Conservation (phyloP, 2,113 vertebrate species). For the Chloroceryle aenea region DNA sequence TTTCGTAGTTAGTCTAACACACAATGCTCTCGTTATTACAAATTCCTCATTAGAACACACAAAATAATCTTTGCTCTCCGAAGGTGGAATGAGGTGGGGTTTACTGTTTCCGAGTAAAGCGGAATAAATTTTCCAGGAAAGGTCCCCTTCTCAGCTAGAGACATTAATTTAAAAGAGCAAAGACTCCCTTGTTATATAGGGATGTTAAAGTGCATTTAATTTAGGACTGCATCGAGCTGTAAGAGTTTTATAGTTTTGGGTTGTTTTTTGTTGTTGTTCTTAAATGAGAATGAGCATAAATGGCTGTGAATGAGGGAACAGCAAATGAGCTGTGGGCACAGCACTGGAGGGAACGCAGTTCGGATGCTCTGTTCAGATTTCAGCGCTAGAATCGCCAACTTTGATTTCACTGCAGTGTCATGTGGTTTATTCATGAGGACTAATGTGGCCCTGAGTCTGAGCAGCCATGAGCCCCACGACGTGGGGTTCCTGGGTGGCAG, state of each 20-base stretch:
- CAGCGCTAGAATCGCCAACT: neutral
- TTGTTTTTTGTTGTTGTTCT: neutral
- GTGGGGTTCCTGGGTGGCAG: neutral
- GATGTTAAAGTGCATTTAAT: constrained; percentile 56
- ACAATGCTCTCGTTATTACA: neutral
- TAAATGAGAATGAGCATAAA: constrained; percentile 34
- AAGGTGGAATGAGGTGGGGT: constrained; percentile 35
- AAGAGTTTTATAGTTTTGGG: constrained; percentile 44
- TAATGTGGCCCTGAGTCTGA: neutral
- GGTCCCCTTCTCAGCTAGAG: neutral
- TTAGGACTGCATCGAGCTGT: constrained; percentile 29
- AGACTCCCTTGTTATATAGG: constrained; percentile 17
- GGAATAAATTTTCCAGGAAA: constrained; percentile 3
- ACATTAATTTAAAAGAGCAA: constrained; percentile 20
- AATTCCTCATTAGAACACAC: constrained; percentile 26
- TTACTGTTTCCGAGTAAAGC: neutral
- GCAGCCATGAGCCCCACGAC: neutral
- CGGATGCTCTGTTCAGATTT: neutral
- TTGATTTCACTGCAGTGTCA: neutral
- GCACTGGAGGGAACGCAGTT: neutral
- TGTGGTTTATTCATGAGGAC: neutral
- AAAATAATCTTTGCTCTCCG: constrained; percentile 35
- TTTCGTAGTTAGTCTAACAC: neutral
- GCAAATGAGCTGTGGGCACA: neutral
- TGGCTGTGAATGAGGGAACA: constrained; percentile 5